phyloP scores from a whole-genome alignment of 2,797 vertebrate genomes.

The Poecilia velifera region DNA sequence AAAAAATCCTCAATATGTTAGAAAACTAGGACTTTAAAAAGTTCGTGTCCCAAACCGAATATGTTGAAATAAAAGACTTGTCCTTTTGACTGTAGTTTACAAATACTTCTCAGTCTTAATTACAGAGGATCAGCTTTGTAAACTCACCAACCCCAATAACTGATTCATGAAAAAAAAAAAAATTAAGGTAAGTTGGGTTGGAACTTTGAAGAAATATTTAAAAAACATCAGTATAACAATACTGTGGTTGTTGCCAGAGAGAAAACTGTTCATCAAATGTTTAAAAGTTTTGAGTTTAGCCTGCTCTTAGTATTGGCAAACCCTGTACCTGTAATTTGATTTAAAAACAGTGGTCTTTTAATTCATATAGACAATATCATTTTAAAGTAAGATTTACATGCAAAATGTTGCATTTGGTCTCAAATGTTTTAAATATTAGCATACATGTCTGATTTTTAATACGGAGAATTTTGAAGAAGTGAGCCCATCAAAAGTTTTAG shows the following conservation, averaged over 20 bases:
- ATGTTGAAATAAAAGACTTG: background rate
- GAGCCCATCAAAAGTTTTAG: background rate
- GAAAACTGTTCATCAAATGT: background rate
- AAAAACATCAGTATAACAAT: background rate
- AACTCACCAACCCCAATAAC: background rate
- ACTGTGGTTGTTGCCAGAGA: background rate
- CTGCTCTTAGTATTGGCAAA: background rate
- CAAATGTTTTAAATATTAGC: background rate
- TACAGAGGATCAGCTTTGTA: background rate
- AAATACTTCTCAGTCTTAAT: background rate
- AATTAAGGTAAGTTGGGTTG: background rate
- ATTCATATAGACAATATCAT: background rate
- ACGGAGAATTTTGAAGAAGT: background rate
- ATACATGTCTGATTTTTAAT: background rate
- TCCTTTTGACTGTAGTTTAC: background rate
- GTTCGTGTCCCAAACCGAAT: background rate
- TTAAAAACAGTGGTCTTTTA: background rate
- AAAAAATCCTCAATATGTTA: background rate
- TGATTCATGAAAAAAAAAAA: background rate
- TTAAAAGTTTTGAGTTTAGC: background rate
- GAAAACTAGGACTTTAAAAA: background rate
- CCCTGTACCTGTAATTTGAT: background rate
- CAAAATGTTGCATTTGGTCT: slow-evolving; percentile 18
- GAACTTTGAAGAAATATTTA: background rate
- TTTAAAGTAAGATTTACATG: background rate